Base-by-base conservation (phyloP, 2,797 vertebrate species). In the Onychomys arenicola region DNA sequence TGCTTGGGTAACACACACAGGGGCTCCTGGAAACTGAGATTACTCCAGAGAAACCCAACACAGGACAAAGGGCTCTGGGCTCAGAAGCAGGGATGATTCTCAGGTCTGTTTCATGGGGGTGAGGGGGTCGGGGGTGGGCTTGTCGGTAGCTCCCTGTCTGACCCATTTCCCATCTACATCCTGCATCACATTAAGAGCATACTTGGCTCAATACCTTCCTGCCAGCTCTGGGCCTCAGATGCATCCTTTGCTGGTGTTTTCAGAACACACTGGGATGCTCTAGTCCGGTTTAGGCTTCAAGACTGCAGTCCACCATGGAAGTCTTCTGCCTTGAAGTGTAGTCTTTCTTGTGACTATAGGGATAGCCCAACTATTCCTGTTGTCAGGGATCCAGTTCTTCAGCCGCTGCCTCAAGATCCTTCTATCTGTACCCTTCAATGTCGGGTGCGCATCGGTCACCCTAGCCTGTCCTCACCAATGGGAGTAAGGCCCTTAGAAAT, bases 1-100 rank as follows among this genome's bases (percentile, higher is more conserved):
- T 0, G 2, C 32, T 32, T n/a, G 57, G 4, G 55, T 78, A 8
- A 32, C 46, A 59, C 0, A 0, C 27, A 43, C 2, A 49, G 5
- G 14, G 55, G 8, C 6, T 61, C n/a, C 9, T 80, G 82, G 11
- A 2, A 32, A 17, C 10, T n/a, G 14, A 49, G 73, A 76, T 49
- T 43, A 52, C n/a, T 6, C 12, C 55, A 65, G 2, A 10, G 40
- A 23, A 81, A 77, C 27, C 25, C 23, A 32, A 65, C 34, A 67
- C 2, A 7, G 40, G 11, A n/a, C 4, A 61, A 29, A 88, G 59
- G 55, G 34, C 59, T 86, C 13, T 11, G 11, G 19, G 55, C 12
- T 96, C 13, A 29, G 57, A n/a, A 69, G 27, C 37, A 80, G 29
- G 67, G 19, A 17, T 59, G 65, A 9, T 27, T 59, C 57, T 67